Percentiles rank a stretch among this genome's conserved stretches.
Evolutionary conservation across 1,140 invertebrate genomes (phyloP).

Genomic region (Pollicipes pollicipes): DNA sequence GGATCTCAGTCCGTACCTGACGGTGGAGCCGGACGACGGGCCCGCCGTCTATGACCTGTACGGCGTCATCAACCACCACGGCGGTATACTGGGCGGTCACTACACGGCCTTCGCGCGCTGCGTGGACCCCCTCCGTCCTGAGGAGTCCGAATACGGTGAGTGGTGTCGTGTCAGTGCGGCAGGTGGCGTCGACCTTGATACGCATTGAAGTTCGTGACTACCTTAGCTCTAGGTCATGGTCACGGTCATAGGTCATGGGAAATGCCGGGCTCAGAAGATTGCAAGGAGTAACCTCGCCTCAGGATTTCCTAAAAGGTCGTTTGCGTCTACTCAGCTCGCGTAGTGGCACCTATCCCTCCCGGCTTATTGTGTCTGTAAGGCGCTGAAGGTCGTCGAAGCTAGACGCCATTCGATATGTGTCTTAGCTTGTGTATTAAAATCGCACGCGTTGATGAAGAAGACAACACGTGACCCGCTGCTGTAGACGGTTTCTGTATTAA

Average conservation of each 20-base stretch:
- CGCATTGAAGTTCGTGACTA: slow-evolving; percentile 13
- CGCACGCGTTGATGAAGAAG: no score
- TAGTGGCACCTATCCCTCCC: no score
- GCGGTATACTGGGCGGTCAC: slow-evolving; percentile 34
- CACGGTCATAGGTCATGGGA: no score
- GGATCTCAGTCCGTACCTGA: slow-evolving; percentile 29
- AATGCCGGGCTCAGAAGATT: slow-evolving; percentile 5
- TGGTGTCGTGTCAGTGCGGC: background rate
- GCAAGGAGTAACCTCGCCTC: background rate
- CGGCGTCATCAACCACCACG: slow-evolving; percentile 38
- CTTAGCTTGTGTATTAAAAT: no score
- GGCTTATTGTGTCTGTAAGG: no score
- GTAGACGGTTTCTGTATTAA: no score
- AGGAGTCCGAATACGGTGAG: slow-evolving; percentile 27
- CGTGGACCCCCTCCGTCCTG: slow-evolving; percentile 19
- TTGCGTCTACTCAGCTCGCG: background rate
- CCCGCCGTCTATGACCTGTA: slow-evolving; percentile 35
- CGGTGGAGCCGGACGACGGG: slow-evolving; percentile 19
- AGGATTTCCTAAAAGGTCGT: background rate
- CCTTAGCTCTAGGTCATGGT: background rate
- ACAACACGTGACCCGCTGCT: no score
- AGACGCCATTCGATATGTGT: no score
- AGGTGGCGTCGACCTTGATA: slow-evolving; percentile 26
- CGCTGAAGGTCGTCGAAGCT: no score
- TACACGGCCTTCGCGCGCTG: slow-evolving; percentile 33